Evolutionary conservation across 2,797 vertebrate species (phyloP), one percentile per base, ranked within the genome.

Genomic region (Chaetophractus vellerosus): DNA sequence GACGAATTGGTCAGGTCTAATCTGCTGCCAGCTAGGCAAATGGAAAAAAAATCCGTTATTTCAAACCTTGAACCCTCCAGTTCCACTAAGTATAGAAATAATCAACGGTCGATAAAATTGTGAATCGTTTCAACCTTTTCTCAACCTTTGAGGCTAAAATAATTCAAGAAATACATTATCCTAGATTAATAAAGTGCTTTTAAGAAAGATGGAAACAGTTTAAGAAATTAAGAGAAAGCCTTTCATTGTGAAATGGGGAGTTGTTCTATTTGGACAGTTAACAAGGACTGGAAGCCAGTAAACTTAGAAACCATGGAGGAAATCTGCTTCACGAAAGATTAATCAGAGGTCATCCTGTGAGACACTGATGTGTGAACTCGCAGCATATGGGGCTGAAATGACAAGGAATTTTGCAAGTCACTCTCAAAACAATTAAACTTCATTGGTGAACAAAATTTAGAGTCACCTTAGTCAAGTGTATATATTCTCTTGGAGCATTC

Each of bases 1-100:
- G 79, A 96, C 33, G 36, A 96, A 97, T 86, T n/a, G 79, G 50
- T 72, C 57, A 86, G 94, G 92, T 76, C 33, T 68, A 94, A 80
- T 90, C 55, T 90, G 69, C 38, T 89, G 94, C 57, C 45, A 76
- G 92, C 26, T 68, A 84, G 66, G 36, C 74, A 96, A 96, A 81
- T 64, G 18, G 55, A 45, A 96, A 96, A 96, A 12, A 28, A 88
- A 19, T 91, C 57, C 1, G 1, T 96, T 71, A 63, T 76, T 93
- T 76, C 72, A 75, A 97, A 96, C 84, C 21, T 31, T 48, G 71
- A 93, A 59, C 64, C 36, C 90, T 55, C 74, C 89, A 92, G n/a
- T 96, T 96, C 93, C 41, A 86, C 4, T 69, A 57, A 86, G 89
- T 21, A 87, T 9, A 59, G 31, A 63, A 90, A 95, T 45, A 3